A percentile compares a stretch with the other conserved stretches of the same genome.
These are phyloP conservation scores for Carpatolechia fugitivella DNA, from an alignment of 2,888 invertebrate species.

Conservation along the genomic window DNA sequence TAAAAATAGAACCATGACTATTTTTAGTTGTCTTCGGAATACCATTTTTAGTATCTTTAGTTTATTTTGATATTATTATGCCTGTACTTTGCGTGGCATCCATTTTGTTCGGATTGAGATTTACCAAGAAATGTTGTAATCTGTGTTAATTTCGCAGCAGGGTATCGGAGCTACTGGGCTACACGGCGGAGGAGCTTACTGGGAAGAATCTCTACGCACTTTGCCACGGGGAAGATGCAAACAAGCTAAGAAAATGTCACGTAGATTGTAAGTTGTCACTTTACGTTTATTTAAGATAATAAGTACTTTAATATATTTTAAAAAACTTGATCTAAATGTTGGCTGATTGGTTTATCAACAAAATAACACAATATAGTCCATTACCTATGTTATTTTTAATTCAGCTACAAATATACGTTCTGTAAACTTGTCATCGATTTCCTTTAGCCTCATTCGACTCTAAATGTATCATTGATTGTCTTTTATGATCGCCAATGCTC, in stretches of 20 bases:
- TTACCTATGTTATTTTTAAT: not conserved
- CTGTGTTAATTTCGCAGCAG: conserved; percentile 71
- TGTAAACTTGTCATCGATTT: not conserved
- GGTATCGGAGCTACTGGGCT: conserved; percentile 95
- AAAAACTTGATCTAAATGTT: no score
- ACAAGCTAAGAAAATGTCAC: conserved; percentile 95
- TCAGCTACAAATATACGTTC: not conserved
- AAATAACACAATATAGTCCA: no score
- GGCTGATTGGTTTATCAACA: no score
- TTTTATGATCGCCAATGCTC: conserved; percentile 15
- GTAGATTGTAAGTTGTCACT: conserved; percentile 89
- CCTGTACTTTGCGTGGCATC: no score
- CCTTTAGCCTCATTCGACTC: not conserved
- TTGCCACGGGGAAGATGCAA: conserved; percentile 97
- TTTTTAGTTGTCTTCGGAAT: no score
- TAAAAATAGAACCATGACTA: no score
- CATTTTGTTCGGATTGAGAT: no score
- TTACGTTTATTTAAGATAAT: no score
- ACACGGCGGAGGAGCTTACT: conserved; percentile 94
- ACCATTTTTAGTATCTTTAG: no score
- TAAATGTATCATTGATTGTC: conserved; percentile 12
- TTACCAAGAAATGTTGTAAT: not conserved
- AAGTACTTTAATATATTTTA: no score
- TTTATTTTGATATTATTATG: no score
- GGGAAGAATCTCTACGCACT: conserved; percentile 96